Percentiles rank a stretch among this genome's conserved stretches.
Evolutionary conservation across 2,113 vertebrate genomes (phyloP).

Genomic region (Lamprotornis superbus): DNA sequence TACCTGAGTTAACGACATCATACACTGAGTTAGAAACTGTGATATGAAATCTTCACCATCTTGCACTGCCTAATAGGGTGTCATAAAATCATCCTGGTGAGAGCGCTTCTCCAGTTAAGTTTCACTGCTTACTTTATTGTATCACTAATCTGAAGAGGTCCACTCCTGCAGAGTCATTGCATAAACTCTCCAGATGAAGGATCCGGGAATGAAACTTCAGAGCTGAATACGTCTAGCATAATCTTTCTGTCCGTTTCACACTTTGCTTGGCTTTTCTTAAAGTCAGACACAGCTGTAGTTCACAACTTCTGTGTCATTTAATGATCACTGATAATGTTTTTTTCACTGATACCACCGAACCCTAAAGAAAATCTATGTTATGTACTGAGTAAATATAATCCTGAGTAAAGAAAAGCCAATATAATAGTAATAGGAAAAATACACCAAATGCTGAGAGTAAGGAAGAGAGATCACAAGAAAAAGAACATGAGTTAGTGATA

Average conservation of each 20-base stretch:
- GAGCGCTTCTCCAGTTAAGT: background rate
- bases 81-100: constrained; percentile 1
- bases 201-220: background rate
- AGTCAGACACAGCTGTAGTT: background rate
- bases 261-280: background rate
- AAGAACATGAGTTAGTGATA: background rate
- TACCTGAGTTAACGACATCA: background rate
- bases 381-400: background rate
- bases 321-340: background rate
- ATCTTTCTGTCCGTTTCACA: background rate
- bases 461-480: background rate
- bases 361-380: background rate
- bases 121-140: constrained; percentile 21
- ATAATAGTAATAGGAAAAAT: background rate
- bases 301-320: background rate
- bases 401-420: background rate
- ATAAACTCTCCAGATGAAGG: background rate
- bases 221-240: background rate
- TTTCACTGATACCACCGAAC: background rate
- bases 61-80: constrained; percentile 11
- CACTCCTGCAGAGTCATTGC: background rate
- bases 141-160: background rate
- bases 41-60: constrained; percentile 20
- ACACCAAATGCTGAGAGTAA: background rate
- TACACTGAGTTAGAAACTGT: constrained; percentile 14